A percentile compares a stretch with the other conserved stretches of the same genome.
Conservation (phyloP, 2,888 invertebrate genomes). For the Dasypolia templi region DNA sequence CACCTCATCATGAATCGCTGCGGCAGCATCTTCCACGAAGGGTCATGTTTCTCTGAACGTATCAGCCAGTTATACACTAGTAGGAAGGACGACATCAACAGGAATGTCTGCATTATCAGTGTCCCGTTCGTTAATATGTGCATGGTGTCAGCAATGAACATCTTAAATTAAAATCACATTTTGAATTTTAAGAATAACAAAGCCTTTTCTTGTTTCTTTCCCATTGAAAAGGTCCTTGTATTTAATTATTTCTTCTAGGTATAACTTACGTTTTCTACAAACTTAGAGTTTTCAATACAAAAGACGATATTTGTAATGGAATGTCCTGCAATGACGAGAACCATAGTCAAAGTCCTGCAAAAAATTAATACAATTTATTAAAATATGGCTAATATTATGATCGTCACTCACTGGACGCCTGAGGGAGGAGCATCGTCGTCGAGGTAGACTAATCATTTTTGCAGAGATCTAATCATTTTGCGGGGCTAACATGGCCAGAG, state of each 20-base stretch:
- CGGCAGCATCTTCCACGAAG: conserved; percentile 63
- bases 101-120: conserved; percentile 70
- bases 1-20: conserved; percentile 67
- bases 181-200: not conserved
- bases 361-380: not conserved
- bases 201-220: not conserved
- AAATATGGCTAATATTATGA: not conserved
- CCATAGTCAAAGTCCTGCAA: conserved; percentile 37
- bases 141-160: not conserved
- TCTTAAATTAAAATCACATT: conserved; percentile 38
- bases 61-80: conserved; percentile 67
- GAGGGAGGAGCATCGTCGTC: not conserved
- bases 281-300: conserved; percentile 48
- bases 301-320: conserved; percentile 27
- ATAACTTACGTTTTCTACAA: conserved; percentile 67
- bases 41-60: conserved; percentile 55
- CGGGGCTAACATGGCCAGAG: too few relatives aligned
- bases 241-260: not conserved
- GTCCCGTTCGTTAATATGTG: conserved; percentile 63
- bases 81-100: conserved; percentile 71
- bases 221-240: not conserved
- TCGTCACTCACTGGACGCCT: not conserved
- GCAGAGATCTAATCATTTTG: too few relatives aligned
- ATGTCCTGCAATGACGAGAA: conserved; percentile 55
- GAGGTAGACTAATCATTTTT: not conserved